Evolutionary conservation across 2,113 vertebrate species (phyloP).

Genomic region (Pleuronectes platessa): DNA sequence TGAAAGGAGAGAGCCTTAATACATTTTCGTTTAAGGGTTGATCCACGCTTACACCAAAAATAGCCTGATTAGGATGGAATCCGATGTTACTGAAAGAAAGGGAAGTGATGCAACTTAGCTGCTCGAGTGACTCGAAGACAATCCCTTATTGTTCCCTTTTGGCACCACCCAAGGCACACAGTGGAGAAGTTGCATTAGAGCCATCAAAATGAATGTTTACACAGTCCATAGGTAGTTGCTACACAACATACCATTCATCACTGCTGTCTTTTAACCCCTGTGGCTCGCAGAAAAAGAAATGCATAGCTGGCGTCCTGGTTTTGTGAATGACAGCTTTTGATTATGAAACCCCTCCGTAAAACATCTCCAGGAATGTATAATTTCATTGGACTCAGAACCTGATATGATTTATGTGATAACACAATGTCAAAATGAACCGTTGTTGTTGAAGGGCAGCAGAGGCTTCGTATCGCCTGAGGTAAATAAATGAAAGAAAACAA

Average conservation of each 20-base stretch:
- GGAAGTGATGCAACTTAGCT: constrained; percentile 70
- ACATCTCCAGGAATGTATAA: constrained; percentile 30
- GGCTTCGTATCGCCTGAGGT: not conserved
- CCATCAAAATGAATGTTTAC: constrained; percentile 29
- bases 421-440: not conserved
- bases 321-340: constrained; percentile 41
- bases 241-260: constrained; percentile 48
- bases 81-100: constrained; percentile 44
- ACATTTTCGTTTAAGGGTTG: constrained; percentile 4
- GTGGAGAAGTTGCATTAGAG: constrained; percentile 29
- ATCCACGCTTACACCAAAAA: constrained; percentile 44
- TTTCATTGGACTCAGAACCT: constrained; percentile 8
- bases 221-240: constrained; percentile 42
- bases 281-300: not conserved
- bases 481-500: not conserved
- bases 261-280: not conserved
- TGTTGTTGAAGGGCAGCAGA: constrained; percentile 24
- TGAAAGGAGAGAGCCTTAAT: constrained; percentile 44
- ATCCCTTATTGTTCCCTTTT: constrained; percentile 68
- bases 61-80: constrained; percentile 48
- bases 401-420: constrained; percentile 25
- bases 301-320: not conserved
- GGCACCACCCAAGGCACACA: constrained; percentile 70
- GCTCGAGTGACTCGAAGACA: constrained; percentile 69
- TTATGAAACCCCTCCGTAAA: constrained; percentile 38